Evolutionary conservation across 2,888 invertebrate species (phyloP).

Genomic region (Drosophila monieri): DNA sequence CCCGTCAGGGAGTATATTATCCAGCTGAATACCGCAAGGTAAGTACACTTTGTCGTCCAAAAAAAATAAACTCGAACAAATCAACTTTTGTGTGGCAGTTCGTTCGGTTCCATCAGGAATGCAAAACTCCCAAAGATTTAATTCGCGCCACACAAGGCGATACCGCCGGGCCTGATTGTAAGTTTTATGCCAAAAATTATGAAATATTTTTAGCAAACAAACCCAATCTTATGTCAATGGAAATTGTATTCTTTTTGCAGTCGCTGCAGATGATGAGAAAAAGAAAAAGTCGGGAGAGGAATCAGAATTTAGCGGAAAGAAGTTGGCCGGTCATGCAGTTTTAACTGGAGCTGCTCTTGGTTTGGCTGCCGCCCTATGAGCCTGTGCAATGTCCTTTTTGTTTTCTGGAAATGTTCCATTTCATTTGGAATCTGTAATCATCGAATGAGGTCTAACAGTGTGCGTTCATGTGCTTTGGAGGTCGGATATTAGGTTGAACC

Average conservation of each 20-base stretch:
- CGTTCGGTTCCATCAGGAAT: background rate
- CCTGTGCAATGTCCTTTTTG: background rate
- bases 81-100: background rate
- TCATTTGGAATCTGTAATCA: background rate
- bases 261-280: background rate
- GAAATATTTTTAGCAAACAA: no score
- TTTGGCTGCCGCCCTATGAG: background rate
- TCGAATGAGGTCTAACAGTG: background rate
- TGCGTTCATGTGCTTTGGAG: background rate
- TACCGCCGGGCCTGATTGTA: constrained; percentile 32
- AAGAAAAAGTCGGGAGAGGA: background rate
- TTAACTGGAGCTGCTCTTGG: background rate
- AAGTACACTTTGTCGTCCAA: background rate
- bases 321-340: background rate
- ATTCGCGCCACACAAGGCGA: constrained; percentile 56
- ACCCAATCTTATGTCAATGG: no score
- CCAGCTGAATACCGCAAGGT: constrained; percentile 58
- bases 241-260: background rate
- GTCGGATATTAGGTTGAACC: background rate
- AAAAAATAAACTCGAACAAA: background rate
- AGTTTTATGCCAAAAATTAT: background rate
- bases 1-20: constrained; percentile 53
- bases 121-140: constrained; percentile 40
- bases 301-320: background rate
- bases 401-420: background rate